Conservation (phyloP, 2,113 vertebrate genomes). For the Arenaria interpres region DNA sequence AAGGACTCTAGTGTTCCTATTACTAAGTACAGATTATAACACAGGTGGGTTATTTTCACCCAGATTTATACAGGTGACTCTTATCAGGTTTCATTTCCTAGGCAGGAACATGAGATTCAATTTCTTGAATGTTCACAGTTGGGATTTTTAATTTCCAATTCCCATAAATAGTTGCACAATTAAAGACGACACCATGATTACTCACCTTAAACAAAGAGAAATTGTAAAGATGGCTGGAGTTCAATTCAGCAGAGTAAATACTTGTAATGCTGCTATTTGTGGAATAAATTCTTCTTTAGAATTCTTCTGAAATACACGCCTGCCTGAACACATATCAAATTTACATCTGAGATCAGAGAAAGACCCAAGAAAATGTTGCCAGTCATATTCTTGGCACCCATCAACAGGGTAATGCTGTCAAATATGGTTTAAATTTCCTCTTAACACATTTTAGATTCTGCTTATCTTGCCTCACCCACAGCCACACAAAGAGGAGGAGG, state of each 20-base stretch:
- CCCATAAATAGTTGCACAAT: neutral
- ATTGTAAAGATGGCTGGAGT: neutral
- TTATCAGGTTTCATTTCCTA: neutral
- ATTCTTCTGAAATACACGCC: slow-evolving; percentile 15
- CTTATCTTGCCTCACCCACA: neutral
- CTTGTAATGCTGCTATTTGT: neutral
- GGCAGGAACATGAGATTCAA: neutral
- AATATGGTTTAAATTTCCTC: slow-evolving; percentile 20
- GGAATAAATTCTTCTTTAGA: neutral
- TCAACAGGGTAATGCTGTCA: slow-evolving; percentile 20
- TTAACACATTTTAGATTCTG: neutral
- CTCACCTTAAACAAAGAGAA: neutral
- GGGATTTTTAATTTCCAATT: neutral
- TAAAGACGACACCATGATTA: neutral
- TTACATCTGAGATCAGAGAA: slow-evolving; percentile 34
- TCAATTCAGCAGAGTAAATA: neutral
- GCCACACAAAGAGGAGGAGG: neutral
- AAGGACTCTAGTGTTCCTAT: neutral
- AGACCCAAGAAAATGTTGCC: slow-evolving; percentile 20
- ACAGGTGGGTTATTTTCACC: neutral
- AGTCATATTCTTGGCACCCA: slow-evolving; percentile 61
- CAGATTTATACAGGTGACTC: neutral
- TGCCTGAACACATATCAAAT: slow-evolving; percentile 38
- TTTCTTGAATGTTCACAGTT: neutral
- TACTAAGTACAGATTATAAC: neutral